These are phyloP conservation scores for Mamestra configurata DNA, from an alignment of 1,140 invertebrate species.

Conservation along the genomic window DNA sequence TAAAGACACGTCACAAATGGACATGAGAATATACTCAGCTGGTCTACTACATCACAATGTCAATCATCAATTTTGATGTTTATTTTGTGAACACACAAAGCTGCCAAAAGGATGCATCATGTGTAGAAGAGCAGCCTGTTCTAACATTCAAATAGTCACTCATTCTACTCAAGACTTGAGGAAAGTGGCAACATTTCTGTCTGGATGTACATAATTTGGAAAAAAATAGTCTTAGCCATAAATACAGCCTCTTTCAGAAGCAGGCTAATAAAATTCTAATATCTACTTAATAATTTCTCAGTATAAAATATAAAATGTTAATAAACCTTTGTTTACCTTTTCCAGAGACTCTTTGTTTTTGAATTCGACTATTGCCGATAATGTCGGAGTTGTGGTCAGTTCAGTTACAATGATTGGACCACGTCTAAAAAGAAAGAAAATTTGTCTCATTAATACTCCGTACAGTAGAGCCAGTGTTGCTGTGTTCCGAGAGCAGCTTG, in stretches of 20 bases:
- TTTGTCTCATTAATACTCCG: constrained; percentile 84
- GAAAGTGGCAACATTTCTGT: constrained; percentile 53
- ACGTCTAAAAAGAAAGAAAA: constrained; percentile 88
- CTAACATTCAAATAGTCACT: constrained; percentile 87
- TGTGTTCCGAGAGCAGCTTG: constrained; percentile 68
- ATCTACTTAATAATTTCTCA: constrained; percentile 59
- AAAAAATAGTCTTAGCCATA: constrained; percentile 73
- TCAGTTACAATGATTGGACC: constrained; percentile 88
- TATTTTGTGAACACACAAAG: constrained; percentile 41
- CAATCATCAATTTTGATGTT: constrained; percentile 27
- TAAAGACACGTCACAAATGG: constrained; percentile 55
- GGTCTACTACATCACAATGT: constrained; percentile 61
- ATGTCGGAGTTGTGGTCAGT: constrained; percentile 87
- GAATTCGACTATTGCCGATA: constrained; percentile 88
- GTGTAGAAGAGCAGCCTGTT: constrained; percentile 81
- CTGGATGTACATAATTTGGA: constrained; percentile 73
- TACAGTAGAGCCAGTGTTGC: constrained; percentile 56
- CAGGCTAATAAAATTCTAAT: constrained; percentile 50
- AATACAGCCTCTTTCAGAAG: constrained; percentile 52
- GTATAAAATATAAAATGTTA: constrained; percentile 77
- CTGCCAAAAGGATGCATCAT: constrained; percentile 55
- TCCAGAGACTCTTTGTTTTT: constrained; percentile 87
- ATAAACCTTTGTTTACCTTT: constrained; percentile 86
- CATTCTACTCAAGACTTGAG: constrained; percentile 69
- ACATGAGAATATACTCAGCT: constrained; percentile 55